Percentiles rank a stretch among this genome's conserved stretches.
These are phyloP conservation scores for Ganaspis sp. DNA, from an alignment of 1,140 invertebrate species.

Conservation along the genomic window DNA sequence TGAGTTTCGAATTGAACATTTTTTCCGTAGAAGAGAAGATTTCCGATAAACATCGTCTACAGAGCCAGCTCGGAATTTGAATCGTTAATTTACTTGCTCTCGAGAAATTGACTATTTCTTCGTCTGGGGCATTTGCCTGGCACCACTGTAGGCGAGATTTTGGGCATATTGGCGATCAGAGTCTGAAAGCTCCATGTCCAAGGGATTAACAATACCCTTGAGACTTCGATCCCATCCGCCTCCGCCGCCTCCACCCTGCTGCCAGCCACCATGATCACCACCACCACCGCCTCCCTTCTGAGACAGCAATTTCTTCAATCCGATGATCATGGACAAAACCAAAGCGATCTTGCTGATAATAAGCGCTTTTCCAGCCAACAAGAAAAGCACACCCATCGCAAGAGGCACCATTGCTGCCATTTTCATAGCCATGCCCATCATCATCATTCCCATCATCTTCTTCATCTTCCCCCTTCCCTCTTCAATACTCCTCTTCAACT, in stretches of 20 bases:
- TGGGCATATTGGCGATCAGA: slow-evolving; percentile 76
- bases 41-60: too few relatives aligned
- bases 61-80: background rate
- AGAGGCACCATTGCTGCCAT: slow-evolving; percentile 84
- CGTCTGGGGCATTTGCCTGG: background rate
- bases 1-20: too few relatives aligned
- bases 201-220: slow-evolving; percentile 63
- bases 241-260: slow-evolving; percentile 77
- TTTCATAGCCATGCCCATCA: slow-evolving; percentile 87
- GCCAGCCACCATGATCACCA: slow-evolving; percentile 60
- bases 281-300: slow-evolving; percentile 80
- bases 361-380: slow-evolving; percentile 85
- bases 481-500: slow-evolving; percentile 82
- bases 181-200: slow-evolving; percentile 55
- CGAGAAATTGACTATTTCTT: background rate
- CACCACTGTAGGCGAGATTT: slow-evolving; percentile 81
- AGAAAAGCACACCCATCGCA: slow-evolving; percentile 84
- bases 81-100: background rate
- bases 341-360: slow-evolving; percentile 88
- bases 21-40: too few relatives aligned
- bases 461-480: slow-evolving; percentile 88
- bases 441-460: slow-evolving; percentile 90
- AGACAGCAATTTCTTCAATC: slow-evolving; percentile 85
- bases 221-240: slow-evolving; percentile 79
- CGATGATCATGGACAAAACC: slow-evolving; percentile 85